Base-by-base conservation (phyloP, 2,113 vertebrate genomes). In the Chaetura pelagica region DNA sequence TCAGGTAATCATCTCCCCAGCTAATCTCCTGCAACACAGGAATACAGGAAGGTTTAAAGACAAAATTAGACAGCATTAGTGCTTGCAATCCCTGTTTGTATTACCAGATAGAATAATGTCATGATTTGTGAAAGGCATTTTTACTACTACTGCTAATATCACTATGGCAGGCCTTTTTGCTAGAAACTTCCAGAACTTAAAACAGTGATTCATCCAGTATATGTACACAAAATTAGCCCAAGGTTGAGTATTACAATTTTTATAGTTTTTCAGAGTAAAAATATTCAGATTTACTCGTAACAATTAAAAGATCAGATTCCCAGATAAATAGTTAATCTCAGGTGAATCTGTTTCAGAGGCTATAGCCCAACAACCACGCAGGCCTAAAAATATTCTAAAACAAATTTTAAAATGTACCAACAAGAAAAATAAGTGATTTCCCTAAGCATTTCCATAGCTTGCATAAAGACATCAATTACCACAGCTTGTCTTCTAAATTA, bases 381-480 rank as follows among this genome's bases (percentile, higher is more conserved):
- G 35, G 40, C 57, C 51, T 24, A 38, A 49, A 91, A 86, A 86
- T 54, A 82, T 15, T 87, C 64, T 91, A 93, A 88, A 96, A 91
- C 48, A 97, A 95, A 93, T 73, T 83, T 73, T 38, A 40, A 87
- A 89, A 46, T 46, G 69, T 77, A 76, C 67, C 30, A 94, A 72
- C 35, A 80, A 64, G 81, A 89, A 42, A 95, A 95, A 89, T 51
- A 92, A 90, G 77, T 24, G 8, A 96, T 77, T 95, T 95, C 83
- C 83, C 87, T 38, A 62, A 97, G 92, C 69, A 91, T 88, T 96
- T 90, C 84, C 79, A 96, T 83, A 94, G 90, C 93, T 90, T 94
- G 59, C 85, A 96, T 95, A 94, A 97, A 94, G 81, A 97, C 59
- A 96, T 95, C 94, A 96, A 97, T 97, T 97, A 96, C 93, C 80